Percentiles rank a stretch among this genome's conserved stretches.
phyloP scores from a whole-genome alignment of 2,888 invertebrate genomes.

The Antheraea yamamai region DNA sequence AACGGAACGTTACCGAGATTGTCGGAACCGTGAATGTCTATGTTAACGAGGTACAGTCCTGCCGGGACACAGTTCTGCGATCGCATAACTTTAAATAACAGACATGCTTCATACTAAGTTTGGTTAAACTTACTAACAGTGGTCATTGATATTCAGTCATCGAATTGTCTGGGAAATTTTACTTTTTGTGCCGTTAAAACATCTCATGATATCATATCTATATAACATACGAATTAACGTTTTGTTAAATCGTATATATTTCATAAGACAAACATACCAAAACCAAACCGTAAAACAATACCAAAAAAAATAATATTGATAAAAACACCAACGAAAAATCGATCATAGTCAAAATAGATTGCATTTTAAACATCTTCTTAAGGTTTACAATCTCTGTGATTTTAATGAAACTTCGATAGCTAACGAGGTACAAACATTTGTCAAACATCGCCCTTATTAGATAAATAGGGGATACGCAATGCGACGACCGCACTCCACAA shows the following conservation, averaged over 20 bases:
- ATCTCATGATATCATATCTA: too few relatives aligned
- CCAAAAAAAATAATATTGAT: background rate
- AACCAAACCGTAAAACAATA: background rate
- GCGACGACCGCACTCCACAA: slow-evolving; percentile 25
- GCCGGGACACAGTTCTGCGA: too few relatives aligned
- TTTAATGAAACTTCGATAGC: slow-evolving; percentile 30
- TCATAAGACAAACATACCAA: background rate
- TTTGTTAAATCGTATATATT: background rate
- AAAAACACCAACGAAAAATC: background rate
- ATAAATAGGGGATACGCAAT: slow-evolving; percentile 54
- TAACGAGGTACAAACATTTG: slow-evolving; percentile 72
- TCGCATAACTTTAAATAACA: too few relatives aligned
- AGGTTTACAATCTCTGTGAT: background rate
- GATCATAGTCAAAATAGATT: background rate
- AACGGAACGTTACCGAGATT: too few relatives aligned
- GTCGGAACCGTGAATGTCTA: too few relatives aligned
- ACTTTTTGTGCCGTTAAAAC: too few relatives aligned
- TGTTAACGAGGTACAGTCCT: too few relatives aligned
- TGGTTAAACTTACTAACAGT: too few relatives aligned
- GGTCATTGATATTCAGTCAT: too few relatives aligned
- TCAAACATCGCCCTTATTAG: slow-evolving; percentile 51
- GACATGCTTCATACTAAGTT: too few relatives aligned
- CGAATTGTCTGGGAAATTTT: too few relatives aligned
- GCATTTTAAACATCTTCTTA: background rate
- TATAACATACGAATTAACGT: too few relatives aligned